Percentiles rank a stretch among this genome's conserved stretches.
These are phyloP conservation scores for Sebastiscus albofasciatus DNA, from an alignment of 2,797 vertebrate genomes.

Conservation along the genomic window DNA sequence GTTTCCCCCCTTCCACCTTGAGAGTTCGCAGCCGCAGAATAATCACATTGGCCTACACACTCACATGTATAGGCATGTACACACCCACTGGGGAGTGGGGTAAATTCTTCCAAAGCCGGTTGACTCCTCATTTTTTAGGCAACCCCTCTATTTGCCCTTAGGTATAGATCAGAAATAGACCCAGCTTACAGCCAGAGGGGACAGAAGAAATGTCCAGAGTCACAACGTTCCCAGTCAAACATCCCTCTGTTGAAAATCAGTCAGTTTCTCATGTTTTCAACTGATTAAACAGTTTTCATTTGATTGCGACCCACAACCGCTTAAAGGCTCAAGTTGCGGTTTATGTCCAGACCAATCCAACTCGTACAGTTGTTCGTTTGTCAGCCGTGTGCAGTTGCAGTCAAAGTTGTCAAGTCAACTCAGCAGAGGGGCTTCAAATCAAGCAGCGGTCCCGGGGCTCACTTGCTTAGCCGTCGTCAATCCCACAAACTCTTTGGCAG, in stretches of 20 bases:
- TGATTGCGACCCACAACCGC: slow-evolving; percentile 10
- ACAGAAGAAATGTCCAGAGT: slow-evolving; percentile 42
- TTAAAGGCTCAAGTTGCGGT: slow-evolving; percentile 19
- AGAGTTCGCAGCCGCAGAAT: slow-evolving; percentile 36
- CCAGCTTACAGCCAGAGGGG: slow-evolving; percentile 32
- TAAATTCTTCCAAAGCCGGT: slow-evolving; percentile 54
- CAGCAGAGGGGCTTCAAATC: slow-evolving; percentile 28
- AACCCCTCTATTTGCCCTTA: slow-evolving; percentile 18
- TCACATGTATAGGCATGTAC: slow-evolving; percentile 43
- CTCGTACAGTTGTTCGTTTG: slow-evolving; percentile 5
- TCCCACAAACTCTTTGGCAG: slow-evolving; percentile 34
- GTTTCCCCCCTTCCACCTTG: slow-evolving; percentile 36
- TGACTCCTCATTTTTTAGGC: slow-evolving; percentile 47
- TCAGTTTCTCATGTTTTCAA: slow-evolving; percentile 23
- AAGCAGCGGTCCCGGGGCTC: background rate
- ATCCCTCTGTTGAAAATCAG: slow-evolving; percentile 6
- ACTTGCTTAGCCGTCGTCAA: slow-evolving; percentile 1
- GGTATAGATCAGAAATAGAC: slow-evolving; percentile 50
- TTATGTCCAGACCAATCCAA: slow-evolving; percentile 15
- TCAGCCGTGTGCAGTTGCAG: slow-evolving; percentile 21
- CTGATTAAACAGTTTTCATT: slow-evolving; percentile 29
- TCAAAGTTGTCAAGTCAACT: slow-evolving; percentile 27
- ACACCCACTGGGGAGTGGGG: slow-evolving; percentile 23
- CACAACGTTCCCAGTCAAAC: slow-evolving; percentile 35
- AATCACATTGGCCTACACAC: slow-evolving; percentile 11